Base-by-base conservation (phyloP, 2,797 vertebrate genomes). In the Hypotaenidia okinawae region DNA sequence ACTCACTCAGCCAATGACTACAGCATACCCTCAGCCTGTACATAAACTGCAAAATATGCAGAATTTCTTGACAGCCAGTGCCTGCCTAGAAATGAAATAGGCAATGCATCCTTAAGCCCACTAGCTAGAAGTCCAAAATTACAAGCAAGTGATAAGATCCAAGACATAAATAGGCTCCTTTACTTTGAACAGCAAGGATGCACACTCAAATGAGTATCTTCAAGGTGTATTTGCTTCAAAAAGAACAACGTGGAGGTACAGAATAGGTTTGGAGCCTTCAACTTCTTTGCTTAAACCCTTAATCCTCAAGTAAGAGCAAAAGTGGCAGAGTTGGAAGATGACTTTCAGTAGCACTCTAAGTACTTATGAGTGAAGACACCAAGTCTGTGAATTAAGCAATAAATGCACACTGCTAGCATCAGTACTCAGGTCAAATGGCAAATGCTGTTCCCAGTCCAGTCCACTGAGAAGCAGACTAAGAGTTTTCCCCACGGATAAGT, bases 181-280 rank as follows among this genome's bases (percentile, higher is more conserved):
- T 68, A 85, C 94, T 94, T 67, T 84, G 62, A 84, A 87, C 32
- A 64, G 66, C 91, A 96, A 90, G 64, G 93, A 95, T 83, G 51
- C 79, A 84, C 66, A 35, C 82, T 90, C 43, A 84, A 30, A 83
- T 73, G 27, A 90, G 1, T 68, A 74, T n/a, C 88, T 33, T 84
- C 52, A 82, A 93, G 84, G 81, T 66, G 5, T 18, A 61, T 58
- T 62, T 95, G 63, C 80, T 93, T 84, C 68, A 83, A 94, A 93
- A 95, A 95, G 90, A 84, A 39, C 89, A 86, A 73, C 82, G 17
- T 79, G 59, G 82, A 95, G 59, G 82, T 68, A 75, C 11, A 79
- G 72, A 93, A 77, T 11, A 72, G 18, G 15, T 59, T 67, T 66
- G 49, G 45, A 90, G 22, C 58, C 81, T 91, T 55, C 7, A 3